Conservation (phyloP, 2,113 vertebrate species). For the Callaeas wilsoni region DNA sequence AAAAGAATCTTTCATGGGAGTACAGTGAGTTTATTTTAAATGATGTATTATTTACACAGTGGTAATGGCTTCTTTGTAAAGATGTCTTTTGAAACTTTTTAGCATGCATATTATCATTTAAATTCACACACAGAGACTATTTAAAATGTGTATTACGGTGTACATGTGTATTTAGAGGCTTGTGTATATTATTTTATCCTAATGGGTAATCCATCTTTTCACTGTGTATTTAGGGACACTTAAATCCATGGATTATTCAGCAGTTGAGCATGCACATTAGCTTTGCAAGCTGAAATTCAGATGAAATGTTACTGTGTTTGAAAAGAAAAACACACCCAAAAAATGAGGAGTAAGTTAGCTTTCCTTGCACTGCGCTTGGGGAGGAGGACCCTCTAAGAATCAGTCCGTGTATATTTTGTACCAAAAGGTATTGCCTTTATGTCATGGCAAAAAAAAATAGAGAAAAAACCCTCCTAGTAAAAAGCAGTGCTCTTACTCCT, state of each 20-base stretch:
- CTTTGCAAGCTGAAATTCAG: constrained; percentile 17
- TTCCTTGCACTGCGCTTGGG: background rate
- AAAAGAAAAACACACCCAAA: background rate
- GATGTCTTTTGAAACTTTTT: constrained; percentile 54
- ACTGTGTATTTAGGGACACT: constrained; percentile 59
- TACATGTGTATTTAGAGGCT: constrained; percentile 59
- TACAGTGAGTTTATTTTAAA: constrained; percentile 47
- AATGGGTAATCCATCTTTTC: constrained; percentile 66
- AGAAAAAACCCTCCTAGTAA: background rate
- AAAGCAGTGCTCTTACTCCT: background rate
- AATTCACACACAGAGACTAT: constrained; percentile 48
- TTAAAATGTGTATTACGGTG: constrained; percentile 51
- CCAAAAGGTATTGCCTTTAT: background rate
- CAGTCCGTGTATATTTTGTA: background rate
- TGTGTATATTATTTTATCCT: constrained; percentile 62
- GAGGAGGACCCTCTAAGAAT: background rate
- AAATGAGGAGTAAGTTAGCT: background rate
- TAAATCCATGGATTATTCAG: constrained; percentile 62
- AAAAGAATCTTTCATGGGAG: constrained; percentile 15
- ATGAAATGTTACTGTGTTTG: background rate
- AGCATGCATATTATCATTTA: constrained; percentile 45
- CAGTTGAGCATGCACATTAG: constrained; percentile 4
- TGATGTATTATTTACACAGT: constrained; percentile 60
- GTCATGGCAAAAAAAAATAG: background rate
- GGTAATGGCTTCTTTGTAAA: constrained; percentile 56